A percentile compares a stretch with the other conserved stretches of the same genome.
These are phyloP conservation scores for Drosophila bifasciata DNA, from an alignment of 1,140 invertebrate species.

Conservation along the genomic window DNA sequence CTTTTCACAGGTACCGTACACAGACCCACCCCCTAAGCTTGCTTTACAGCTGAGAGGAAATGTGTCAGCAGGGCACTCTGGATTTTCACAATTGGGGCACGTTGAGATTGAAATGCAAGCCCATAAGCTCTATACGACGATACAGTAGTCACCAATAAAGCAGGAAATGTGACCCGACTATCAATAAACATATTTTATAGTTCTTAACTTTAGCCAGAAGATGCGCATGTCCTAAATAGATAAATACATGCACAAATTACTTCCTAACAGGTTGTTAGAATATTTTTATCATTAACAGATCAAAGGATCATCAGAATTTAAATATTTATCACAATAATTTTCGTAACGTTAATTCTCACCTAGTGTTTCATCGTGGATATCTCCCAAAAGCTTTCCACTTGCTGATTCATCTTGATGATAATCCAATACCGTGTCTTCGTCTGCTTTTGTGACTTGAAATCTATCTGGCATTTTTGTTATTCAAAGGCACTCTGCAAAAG, in stretches of 20 bases:
- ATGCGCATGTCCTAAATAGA: too few species aligned
- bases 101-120: constrained; percentile 36
- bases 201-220: too few species aligned
- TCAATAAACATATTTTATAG: too few species aligned
- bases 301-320: too few species aligned
- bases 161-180: not conserved
- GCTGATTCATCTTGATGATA: constrained; percentile 76
- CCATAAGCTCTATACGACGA: constrained; percentile 34
- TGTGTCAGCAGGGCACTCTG: constrained; percentile 70
- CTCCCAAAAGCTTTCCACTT: constrained; percentile 74
- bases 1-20: constrained; percentile 40
- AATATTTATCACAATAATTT: too few species aligned
- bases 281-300: too few species aligned
- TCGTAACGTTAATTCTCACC: constrained; percentile 23
- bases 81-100: constrained; percentile 49
- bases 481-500: constrained; percentile 52
- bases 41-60: constrained; percentile 63
- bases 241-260: too few species aligned
- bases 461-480: constrained; percentile 74
- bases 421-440: constrained; percentile 73
- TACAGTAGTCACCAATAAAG: constrained; percentile 23
- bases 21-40: constrained; percentile 35
- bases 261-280: too few species aligned
- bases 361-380: constrained; percentile 64
- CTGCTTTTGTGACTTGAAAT: constrained; percentile 83